A percentile compares a stretch with the other conserved stretches of the same genome.
These are phyloP conservation scores for Stigmatopora nigra DNA, from an alignment of 2,113 vertebrate species.

Conservation along the genomic window DNA sequence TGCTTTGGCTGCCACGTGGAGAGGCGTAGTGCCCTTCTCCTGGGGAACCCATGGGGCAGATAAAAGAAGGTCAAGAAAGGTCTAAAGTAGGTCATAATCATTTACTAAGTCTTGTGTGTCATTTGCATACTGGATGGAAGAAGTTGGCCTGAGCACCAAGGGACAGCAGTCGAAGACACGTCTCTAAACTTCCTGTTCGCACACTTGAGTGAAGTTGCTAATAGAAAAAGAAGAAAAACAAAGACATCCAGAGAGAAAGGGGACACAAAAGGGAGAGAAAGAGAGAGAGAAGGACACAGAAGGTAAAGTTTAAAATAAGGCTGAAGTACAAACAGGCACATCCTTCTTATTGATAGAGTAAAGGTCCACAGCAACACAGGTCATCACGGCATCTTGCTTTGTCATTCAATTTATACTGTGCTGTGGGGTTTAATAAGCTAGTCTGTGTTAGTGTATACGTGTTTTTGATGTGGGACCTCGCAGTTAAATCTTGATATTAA, in stretches of 20 bases:
- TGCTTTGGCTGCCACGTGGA: constrained; percentile 93
- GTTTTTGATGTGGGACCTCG: constrained; percentile 2
- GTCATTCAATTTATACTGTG: constrained; percentile 49
- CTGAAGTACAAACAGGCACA: constrained; percentile 23
- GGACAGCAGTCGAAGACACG: constrained; percentile 90
- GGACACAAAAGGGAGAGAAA: constrained; percentile 1
- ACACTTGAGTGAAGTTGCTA: constrained; percentile 98
- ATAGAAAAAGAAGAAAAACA: constrained; percentile 18
- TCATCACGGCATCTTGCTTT: constrained; percentile 46
- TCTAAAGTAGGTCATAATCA: constrained; percentile 3
- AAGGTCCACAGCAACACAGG: constrained; percentile 28
- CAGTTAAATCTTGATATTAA: constrained; percentile 25
- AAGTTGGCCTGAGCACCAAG: constrained; percentile 97
- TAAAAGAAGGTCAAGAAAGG: constrained; percentile 18
- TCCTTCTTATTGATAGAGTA: constrained; percentile 29
- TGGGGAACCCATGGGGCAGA: constrained; percentile 27
- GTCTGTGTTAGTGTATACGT: not conserved
- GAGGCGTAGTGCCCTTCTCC: constrained; percentile 94
- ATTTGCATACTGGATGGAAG: constrained; percentile 84
- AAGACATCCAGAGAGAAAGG: constrained; percentile 11
- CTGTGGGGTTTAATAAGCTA: not conserved
- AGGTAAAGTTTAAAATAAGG: constrained; percentile 12
- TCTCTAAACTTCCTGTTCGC: constrained; percentile 94
- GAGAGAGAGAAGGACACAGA: constrained; percentile 7
- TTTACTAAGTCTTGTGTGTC: constrained; percentile 6